These are phyloP conservation scores for Triops cancriformis DNA, from an alignment of 1,140 invertebrate genomes.

Conservation along the genomic window DNA sequence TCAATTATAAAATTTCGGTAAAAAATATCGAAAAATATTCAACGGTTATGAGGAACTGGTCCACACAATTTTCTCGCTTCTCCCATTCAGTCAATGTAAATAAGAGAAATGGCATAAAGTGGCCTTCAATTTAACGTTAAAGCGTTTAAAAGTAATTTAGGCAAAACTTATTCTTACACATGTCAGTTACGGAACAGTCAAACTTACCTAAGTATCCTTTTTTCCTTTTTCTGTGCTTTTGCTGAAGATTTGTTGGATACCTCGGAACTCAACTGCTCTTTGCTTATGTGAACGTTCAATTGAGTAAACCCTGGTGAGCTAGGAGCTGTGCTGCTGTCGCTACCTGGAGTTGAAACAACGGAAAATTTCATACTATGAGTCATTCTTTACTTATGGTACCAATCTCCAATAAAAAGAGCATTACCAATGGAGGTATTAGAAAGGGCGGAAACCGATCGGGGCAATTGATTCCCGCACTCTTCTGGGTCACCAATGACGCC, in stretches of 20 bases:
- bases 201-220: neutral
- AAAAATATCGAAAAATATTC: too few relatives aligned
- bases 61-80: too few relatives aligned
- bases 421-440: neutral
- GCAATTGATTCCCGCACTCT: neutral
- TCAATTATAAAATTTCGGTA: too few relatives aligned
- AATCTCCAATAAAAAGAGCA: slow-evolving; percentile 16
- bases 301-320: neutral
- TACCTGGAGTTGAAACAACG: neutral
- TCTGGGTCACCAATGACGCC: slow-evolving; percentile 28
- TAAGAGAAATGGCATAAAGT: too few relatives aligned
- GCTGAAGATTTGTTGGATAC: neutral
- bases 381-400: neutral
- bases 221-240: neutral
- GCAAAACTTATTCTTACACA: too few relatives aligned
- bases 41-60: too few relatives aligned
- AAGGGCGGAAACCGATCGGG: neutral
- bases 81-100: too few relatives aligned
- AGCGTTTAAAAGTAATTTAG: too few relatives aligned
- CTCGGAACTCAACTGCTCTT: neutral
- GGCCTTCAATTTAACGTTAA: too few relatives aligned
- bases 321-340: neutral
- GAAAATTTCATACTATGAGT: too few relatives aligned
- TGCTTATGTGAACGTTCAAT: neutral
- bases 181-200: too few relatives aligned